Conservation (phyloP, 2,888 invertebrate species). For the Ophion obscuratus region DNA sequence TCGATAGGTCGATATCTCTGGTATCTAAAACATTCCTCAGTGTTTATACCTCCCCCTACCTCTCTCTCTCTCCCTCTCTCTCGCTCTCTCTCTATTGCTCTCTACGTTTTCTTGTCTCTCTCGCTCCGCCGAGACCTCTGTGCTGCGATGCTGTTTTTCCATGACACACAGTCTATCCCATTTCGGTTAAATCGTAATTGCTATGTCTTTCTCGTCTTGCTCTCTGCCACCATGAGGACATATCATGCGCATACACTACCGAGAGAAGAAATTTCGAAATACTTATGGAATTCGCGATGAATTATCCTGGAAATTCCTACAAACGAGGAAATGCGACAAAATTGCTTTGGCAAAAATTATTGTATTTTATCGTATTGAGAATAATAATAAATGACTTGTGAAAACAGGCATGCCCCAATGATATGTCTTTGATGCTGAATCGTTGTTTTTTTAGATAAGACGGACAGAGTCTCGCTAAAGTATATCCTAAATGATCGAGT, state of each 20-base stretch:
- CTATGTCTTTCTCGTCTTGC: constrained; percentile 32
- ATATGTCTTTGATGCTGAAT: constrained; percentile 6
- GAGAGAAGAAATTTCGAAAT: constrained; percentile 18
- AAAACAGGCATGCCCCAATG: neutral
- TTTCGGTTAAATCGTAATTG: constrained; percentile 40
- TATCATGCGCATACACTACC: neutral
- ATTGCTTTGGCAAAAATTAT: neutral
- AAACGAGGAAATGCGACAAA: neutral
- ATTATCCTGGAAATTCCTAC: neutral
- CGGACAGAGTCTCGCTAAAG: constrained; percentile 79
- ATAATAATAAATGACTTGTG: neutral
- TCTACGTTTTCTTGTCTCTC: constrained; percentile 78
- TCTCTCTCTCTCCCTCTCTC: constrained; percentile 68
- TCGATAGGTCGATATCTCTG: constrained; percentile 70
- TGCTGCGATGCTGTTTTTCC: constrained; percentile 48
- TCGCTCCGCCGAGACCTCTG: constrained; percentile 54
- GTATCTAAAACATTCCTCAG: constrained; percentile 80
- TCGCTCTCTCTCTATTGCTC: constrained; percentile 65
- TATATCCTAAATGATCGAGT: constrained; percentile 78
- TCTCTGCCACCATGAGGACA: constrained; percentile 23
- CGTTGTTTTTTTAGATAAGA: constrained; percentile 83
- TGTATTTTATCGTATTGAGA: neutral
- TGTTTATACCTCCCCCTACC: constrained; percentile 73
- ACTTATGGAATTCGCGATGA: neutral
- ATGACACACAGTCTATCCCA: constrained; percentile 52